These are phyloP conservation scores for Odontophorus gujanensis DNA, from an alignment of 2,113 vertebrate genomes.

Conservation along the genomic window DNA sequence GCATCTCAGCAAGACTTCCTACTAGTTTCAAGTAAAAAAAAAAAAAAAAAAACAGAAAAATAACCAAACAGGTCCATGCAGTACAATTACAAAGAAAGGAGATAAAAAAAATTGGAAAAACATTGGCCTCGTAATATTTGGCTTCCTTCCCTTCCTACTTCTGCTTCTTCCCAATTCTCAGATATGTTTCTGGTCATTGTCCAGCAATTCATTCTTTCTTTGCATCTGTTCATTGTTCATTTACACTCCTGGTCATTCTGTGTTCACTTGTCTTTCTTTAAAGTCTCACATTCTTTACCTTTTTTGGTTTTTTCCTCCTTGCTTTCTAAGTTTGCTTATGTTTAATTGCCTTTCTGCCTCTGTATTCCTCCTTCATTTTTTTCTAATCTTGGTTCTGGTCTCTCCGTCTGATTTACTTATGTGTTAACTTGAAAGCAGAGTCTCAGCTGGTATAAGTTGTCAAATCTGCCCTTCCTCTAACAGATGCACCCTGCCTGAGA, in stretches of 20 bases:
- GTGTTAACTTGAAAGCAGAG: not conserved
- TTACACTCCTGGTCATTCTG: not conserved
- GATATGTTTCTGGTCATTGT: slow-evolving; percentile 16
- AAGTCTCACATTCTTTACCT: not conserved
- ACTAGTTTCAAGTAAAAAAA: not conserved
- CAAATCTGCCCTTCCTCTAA: not conserved
- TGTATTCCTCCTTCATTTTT: not conserved
- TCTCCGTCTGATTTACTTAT: not conserved
- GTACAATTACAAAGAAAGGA: not conserved
- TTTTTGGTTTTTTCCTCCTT: not conserved
- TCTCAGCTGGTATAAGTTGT: not conserved
- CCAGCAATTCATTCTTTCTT: slow-evolving; percentile 36
- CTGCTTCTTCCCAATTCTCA: slow-evolving; percentile 1
- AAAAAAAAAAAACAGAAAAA: not conserved
- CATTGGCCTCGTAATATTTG: not conserved
- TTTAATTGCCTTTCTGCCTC: not conserved
- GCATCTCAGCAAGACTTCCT: not conserved
- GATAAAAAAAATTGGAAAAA: no score
- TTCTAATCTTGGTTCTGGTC: not conserved
- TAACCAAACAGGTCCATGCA: not conserved
- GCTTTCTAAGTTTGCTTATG: not conserved
- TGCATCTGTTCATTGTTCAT: slow-evolving; percentile 1
- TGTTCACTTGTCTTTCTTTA: not conserved
- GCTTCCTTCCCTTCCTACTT: not conserved
- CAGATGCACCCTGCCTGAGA: not conserved